Evolutionary conservation across 2,797 vertebrate genomes (phyloP), one percentile per base, ranked within the genome.

Genomic region (Nyctalus aviator): DNA sequence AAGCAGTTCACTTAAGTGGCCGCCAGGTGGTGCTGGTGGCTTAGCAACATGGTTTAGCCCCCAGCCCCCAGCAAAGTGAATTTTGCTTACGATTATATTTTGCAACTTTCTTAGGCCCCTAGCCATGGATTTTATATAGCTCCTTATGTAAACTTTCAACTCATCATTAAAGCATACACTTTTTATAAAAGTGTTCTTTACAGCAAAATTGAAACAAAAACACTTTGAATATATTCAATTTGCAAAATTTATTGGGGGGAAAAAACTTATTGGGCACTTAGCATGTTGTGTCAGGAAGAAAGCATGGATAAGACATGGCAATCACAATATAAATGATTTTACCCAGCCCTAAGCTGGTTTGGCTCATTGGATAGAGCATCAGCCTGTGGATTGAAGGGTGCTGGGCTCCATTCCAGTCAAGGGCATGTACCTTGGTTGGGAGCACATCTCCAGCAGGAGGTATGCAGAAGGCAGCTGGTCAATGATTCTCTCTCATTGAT

Each of bases 11-110:
- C 30, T 2, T 0, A 84, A 50, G 17, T 23, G 59, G 55, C 93
- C 96, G 94, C 91, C 81, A 95, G 96, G 94, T 77, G 92, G 95
- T 86, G 96, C 95, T 97, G 48, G 27, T 86, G 89, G 86, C 41
- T 89, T 66, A 95, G 68, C 48, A 66, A 96, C 79, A 14, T 1
- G 4, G 3, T 77, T 85, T 57, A 21, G 30, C 62, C 30, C 30
- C 30, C 62, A 64, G 9, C 7, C n/a, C n/a, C 64, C 64, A 66
- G 64, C 64, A 32, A 18, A 66, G 64, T 32, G 17, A 32, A 32
- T 50, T 91, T 92, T 79, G 15, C 59, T 76, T 78, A 37, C 48
- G 59, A 92, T 79, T 71, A 32, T 48, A 88, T 88, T 94, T 90
- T 90, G 72, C 68, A 62, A 50, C n/a, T 88, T 93, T 92, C 48